Evolutionary conservation across 2,797 vertebrate species (phyloP), one percentile per base, ranked within the genome.

Genomic region (Brachyalestes nurse): DNA sequence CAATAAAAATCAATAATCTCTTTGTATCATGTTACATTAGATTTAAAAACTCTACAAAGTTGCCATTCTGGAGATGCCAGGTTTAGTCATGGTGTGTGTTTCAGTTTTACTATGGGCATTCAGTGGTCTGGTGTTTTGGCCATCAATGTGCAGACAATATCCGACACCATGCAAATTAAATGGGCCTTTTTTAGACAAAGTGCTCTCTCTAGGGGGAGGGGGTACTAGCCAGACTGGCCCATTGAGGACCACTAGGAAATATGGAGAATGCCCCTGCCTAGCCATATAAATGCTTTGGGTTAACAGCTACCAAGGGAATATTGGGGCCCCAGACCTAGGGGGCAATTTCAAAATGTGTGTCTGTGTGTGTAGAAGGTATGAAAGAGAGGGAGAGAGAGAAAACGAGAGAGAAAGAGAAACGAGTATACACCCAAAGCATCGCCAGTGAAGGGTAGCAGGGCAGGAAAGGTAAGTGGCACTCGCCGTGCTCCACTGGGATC

Each of bases 291-390:
- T 87, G 87, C 83, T 90, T 69, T 82, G 85, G 89, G 91, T 93
- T 92, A 92, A 94, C 90, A 88, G 91, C 90, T 86, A 88, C 84
- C 90, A 66, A 79, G 92, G 91, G 92, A 93, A 90, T 92, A 86
- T 40, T 78, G 75, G 83, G 70, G 34, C 64, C 21, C 19, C 64
- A 53, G 49, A 84, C 77, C 64, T 60, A n/a, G 67, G 42, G 45
- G 79, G 79, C 23, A 80, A 83, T 78, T 82, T 84, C 28, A 53
- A 77, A 80, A 77, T 79, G 69, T 55, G 49, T 76, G 67, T 75
- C 60, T 57, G 51, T 47, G 61, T 55, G 74, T 73, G 28, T 58
- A 25, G 19, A n/a, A 58, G 8, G 42, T 51, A 87, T 23, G n/a
- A 58, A 6, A 51, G 51, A 87, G 77, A 89, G 85, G 87, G 84